Evolutionary conservation across 2,888 invertebrate species (phyloP), one percentile per base, ranked within the genome.

Genomic region (Pseudococcus longispinus): DNA sequence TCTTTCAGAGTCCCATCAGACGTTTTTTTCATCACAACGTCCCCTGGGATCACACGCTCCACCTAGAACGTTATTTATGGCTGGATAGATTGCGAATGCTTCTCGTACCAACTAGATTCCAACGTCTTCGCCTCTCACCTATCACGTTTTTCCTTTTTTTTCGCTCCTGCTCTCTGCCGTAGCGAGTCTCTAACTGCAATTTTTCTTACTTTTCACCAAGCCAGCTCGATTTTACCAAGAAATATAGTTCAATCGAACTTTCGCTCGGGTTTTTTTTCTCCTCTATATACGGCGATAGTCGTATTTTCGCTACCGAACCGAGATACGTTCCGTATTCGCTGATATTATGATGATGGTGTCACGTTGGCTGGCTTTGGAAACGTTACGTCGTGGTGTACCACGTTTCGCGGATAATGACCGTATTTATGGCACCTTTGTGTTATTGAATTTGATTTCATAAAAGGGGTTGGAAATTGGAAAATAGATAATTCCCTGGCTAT

Each of bases 11-110:
- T 88, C 89, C 90, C 89, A 89, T 90, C 90, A 90, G 90, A 90
- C 90, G 89, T 90, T 90, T 90, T 87, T 90, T 90, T 90, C 89
- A 88, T 90, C 90, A 90, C 90, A 90, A 83, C 90, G 90, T 90
- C 90, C 90, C 89, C 88, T 89, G 89, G 89, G 90, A 89, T 88
- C 88, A 89, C 84, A 84, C 65, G 70, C 74, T 46, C 42, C 70
- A 85, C 84, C 84, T 84, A 84, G 84, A 65, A 84, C 74, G 70
- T 85, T 85, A 85, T 85, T 85, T 85, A 85, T 70, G 46, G 70
- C 74, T 42, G 85, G 70, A 70, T 44, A 70, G 55, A 65, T 42
- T 51, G 84, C 60, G 65, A 84, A 84, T 65, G 65, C 84, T 89
- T 88, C 89, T 88, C 89, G 88, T 89, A 89, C 88, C 87, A 87